Base-by-base conservation (phyloP, 2,888 invertebrate species). In the Ditylenchus weischeri region DNA sequence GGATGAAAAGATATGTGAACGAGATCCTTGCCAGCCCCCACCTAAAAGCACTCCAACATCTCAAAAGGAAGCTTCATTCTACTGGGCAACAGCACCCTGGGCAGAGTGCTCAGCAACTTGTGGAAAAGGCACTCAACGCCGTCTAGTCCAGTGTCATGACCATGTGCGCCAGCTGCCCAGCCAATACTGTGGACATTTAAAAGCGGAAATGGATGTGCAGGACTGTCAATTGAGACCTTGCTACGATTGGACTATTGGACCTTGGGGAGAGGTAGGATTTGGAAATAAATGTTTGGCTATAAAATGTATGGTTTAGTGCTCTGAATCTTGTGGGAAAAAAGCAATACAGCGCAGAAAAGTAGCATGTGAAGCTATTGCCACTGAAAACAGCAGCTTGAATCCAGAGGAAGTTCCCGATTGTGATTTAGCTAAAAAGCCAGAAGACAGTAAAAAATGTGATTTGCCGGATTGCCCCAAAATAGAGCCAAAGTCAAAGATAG, bases 41-140 rank as follows among this genome's bases (percentile, higher is more conserved):
- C 19, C 13, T 3, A 72, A 35, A 18, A 23, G 49, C 38, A 19
- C 58, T 57, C 58, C 54, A 43, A 43, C 62, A 15, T 59, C 67
- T 36, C 43, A 43, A 43, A 43, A 43, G 8, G 43, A 43, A 43
- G 43, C 43, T 2, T 43, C 15, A 1, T 43, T 43, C 43, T 70
- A 76, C 65, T 80, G 80, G 80, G 78, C 78, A 10, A 77, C 76
- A 15, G 59, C 80, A 1, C 43, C 66, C 3, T 83, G 83, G 83
- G 71, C 74, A 15, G 64, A 74, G 38, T 83, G 83, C 62, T 83
- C 83, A 19, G 77, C 70, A 5, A 76, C 73, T 6, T 83, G 83
- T 69, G 84, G 83, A 8, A 70, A 69, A 1, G 83, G 84, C 13
- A 62, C 78, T 11, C 74, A 80, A 50, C 69, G 71, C 4, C 66